Conservation (phyloP, 2,797 vertebrate genomes). For the Betta splendens region DNA sequence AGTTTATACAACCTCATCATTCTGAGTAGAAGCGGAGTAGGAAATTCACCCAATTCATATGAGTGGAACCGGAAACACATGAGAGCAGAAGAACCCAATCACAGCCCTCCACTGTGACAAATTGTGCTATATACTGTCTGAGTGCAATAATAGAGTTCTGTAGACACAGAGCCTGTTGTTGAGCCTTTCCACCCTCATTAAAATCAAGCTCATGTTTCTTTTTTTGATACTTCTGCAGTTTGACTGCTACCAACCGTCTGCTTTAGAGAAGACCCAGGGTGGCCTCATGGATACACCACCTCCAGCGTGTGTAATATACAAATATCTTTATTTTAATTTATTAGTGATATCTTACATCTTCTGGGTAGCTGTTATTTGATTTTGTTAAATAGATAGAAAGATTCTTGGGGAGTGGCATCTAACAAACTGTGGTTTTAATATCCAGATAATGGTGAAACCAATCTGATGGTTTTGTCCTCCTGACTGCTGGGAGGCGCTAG, state of each 20-base stretch:
- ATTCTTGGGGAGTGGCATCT: too few relatives aligned
- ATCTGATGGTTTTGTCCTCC: too few relatives aligned
- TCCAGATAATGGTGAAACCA: too few relatives aligned
- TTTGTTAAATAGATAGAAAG: too few relatives aligned
- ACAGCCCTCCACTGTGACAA: slow-evolving; percentile 16
- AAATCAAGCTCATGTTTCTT: slow-evolving; percentile 17
- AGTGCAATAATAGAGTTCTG: slow-evolving; percentile 17
- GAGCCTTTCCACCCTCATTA: slow-evolving; percentile 16
- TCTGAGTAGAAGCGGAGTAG: slow-evolving; percentile 3
- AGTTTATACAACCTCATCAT: slow-evolving; percentile 14
- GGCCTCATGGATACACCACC: too few relatives aligned
- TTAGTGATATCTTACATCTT: too few relatives aligned
- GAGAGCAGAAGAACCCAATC: slow-evolving; percentile 4
- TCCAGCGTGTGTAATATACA: too few relatives aligned
- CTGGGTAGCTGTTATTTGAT: too few relatives aligned
- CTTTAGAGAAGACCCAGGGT: slow-evolving; percentile 2
- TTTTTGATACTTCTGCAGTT: slow-evolving; percentile 22
- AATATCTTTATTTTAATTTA: too few relatives aligned
- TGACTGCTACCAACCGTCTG: neutral
- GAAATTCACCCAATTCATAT: slow-evolving; percentile 22
- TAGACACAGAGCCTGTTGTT: neutral
- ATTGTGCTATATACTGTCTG: slow-evolving; percentile 7
- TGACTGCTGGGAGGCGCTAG: too few relatives aligned
- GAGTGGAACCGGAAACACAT: slow-evolving; percentile 17
- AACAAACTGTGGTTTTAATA: too few relatives aligned